These are phyloP conservation scores for Phaonia tiefii DNA, from an alignment of 2,888 invertebrate genomes.

Conservation along the genomic window DNA sequence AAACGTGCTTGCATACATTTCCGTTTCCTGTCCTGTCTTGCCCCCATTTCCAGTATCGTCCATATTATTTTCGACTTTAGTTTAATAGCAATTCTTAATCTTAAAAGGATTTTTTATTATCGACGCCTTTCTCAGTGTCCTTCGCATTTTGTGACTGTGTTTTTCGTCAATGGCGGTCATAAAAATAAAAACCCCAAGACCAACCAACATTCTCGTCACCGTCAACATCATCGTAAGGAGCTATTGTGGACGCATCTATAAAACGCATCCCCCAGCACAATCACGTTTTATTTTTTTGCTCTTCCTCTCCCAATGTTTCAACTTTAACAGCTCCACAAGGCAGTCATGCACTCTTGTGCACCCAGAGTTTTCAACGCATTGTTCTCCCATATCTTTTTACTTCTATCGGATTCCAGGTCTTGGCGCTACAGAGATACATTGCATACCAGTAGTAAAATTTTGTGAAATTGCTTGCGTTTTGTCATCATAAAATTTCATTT, in stretches of 20 bases:
- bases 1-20: slow-evolving; percentile 65
- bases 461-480: slow-evolving; percentile 64
- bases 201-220: background rate
- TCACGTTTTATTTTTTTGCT: slow-evolving; percentile 9
- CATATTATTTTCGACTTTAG: slow-evolving; percentile 61
- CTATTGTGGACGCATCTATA: slow-evolving; percentile 12
- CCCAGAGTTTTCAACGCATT: slow-evolving; percentile 36
- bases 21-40: slow-evolving; percentile 43
- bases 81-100: slow-evolving; percentile 68
- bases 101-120: slow-evolving; percentile 75
- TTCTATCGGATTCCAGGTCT: slow-evolving; percentile 27
- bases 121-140: slow-evolving; percentile 63
- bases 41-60: background rate
- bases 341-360: slow-evolving; percentile 50
- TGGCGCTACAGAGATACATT: slow-evolving; percentile 54
- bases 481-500: slow-evolving; percentile 62
- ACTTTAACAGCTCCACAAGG: background rate
- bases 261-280: slow-evolving; percentile 17
- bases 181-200: slow-evolving; percentile 47
- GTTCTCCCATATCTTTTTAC: slow-evolving; percentile 36
- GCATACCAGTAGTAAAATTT: slow-evolving; percentile 63
- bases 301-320: background rate
- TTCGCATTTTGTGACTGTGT: slow-evolving; percentile 30
- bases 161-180: slow-evolving; percentile 42
- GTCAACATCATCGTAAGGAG: background rate